Percentiles rank a stretch among this genome's conserved stretches.
Conservation (phyloP, 2,888 invertebrate genomes). For the Tridacna gigas region DNA sequence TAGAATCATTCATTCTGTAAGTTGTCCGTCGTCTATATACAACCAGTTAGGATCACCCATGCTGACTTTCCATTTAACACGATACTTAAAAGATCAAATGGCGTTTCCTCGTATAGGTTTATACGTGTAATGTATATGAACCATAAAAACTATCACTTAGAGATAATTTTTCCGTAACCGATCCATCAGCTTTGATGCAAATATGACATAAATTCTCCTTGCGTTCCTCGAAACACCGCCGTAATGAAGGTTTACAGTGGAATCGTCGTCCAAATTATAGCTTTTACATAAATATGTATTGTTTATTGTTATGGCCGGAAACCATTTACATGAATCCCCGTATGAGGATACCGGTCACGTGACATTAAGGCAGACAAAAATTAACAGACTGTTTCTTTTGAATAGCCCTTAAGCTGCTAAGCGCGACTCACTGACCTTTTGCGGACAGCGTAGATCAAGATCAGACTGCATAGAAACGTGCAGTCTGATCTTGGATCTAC, state of each 20-base stretch:
- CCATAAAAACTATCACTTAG: conserved; percentile 19
- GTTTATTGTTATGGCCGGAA: conserved; percentile 13
- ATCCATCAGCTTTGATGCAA: conserved; percentile 18
- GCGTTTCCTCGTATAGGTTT: neutral
- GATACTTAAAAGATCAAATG: no score
- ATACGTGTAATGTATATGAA: conserved; percentile 9
- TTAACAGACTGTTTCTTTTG: no score
- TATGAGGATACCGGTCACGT: conserved; percentile 1
- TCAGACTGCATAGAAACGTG: no score
- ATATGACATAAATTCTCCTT: conserved; percentile 22
- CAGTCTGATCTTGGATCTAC: no score
- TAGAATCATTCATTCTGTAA: no score
- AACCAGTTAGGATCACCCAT: no score
- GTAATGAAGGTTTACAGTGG: conserved; percentile 23
- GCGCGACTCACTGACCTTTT: no score
- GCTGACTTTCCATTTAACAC: no score
- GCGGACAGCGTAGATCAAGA: no score
- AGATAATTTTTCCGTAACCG: neutral
- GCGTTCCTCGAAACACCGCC: neutral
- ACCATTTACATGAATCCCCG: conserved; percentile 4
- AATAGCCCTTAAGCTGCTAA: no score
- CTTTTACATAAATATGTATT: conserved; percentile 21
- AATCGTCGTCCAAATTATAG: conserved; percentile 17
- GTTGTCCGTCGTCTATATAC: no score
- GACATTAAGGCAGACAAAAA: neutral